Evolutionary conservation across 2,888 invertebrate genomes (phyloP), one percentile per base, ranked within the genome.

Genomic region (Oxystoma pomonae): DNA sequence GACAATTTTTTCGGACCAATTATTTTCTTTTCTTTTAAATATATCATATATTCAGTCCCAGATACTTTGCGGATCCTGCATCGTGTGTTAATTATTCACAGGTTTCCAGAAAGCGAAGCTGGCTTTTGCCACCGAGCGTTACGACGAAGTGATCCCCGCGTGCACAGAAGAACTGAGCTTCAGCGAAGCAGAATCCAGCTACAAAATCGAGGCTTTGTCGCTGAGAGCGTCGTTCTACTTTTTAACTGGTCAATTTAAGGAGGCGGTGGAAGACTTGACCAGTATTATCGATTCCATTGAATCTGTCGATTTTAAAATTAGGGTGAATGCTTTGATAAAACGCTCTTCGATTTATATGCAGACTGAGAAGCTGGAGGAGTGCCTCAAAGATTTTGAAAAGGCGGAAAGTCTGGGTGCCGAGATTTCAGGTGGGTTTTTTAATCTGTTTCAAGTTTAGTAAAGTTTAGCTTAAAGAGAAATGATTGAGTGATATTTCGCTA

Each of bases 281-380:
- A 83, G 81, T 58, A 86, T 93, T 63, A 87, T 93, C 71, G 83
- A 86, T 18, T 86, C 86, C 75, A 82, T 86, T 70, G 84, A 86
- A 71, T 82, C 86, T 55, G 35, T 35, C 35, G 82, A 83, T 67
- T 81, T 82, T 2, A 88, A 86, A 74, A 83, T 91, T 1, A 88
- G 87, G 76, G 89, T 91, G 0, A 96, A 94, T 82, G 92, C 94
- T 16, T 81, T 95, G 58, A 91, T 97, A 62, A 96, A 96, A 80
- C 85, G 94, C 66, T 96, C 94, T 12, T 91, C 92, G 3, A 83
- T 96, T 65, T 85, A 87, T 70, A 90, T 96, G 79, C 94, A 96
- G 76, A 81, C 89, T 60, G 91, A 91, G 71, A 85, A 89, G 67
- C 83, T 87, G 49, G 88, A 87, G 51, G 85, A 86, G 66, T 92